Base-by-base conservation (phyloP, 2,888 invertebrate genomes). In the Andrena praecox region DNA sequence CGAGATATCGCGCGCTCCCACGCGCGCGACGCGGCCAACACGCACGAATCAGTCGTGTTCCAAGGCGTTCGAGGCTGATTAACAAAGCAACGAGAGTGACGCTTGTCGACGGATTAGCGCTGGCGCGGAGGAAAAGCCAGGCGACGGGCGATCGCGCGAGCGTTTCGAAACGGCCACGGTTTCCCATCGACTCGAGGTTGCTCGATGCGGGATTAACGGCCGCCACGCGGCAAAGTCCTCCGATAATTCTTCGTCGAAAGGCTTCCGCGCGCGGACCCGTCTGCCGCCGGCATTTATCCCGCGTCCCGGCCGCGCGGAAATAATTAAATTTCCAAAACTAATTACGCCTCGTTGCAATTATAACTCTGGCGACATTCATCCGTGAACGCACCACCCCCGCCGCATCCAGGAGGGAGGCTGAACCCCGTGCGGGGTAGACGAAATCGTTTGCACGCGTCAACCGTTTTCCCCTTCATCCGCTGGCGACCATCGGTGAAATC, bases 301-400 rank as follows among this genome's bases (percentile, higher is more conserved):
- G 88, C 87, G 85, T 35, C 50, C 54, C 68, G 82, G 86, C 82
- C 77, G 77, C 85, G 83, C 84, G 91, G 89, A 90, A 92, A 92
- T 92, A 93, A 93, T 93, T 91, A 92, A 92, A 93, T 93, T 93
- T 93, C 91, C 91, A 91, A 93, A 93, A 93, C 93, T 93, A 93
- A 93, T 93, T 93, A 92, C 91, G 87, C 79, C 90, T 88, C 88
- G 91, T 89, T 88, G 93, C 92, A 93, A 92, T 93, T 93, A 93
- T 91, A 92, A 91, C 91, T 92, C 87, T 78, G 82, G 79, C 90
- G 89, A 90, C 89, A 87, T 86, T 89, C 87, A 89, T 86, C 87
- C 89, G 85, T 84, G 87, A 85, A 85, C 80, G 12, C 60, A 67
- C 64, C 74, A 60, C 73, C 48, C 78, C 52, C 67, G 59, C 59